phyloP scores from a whole-genome alignment of 2,797 vertebrate species.

The Megalops cyprinoides region DNA sequence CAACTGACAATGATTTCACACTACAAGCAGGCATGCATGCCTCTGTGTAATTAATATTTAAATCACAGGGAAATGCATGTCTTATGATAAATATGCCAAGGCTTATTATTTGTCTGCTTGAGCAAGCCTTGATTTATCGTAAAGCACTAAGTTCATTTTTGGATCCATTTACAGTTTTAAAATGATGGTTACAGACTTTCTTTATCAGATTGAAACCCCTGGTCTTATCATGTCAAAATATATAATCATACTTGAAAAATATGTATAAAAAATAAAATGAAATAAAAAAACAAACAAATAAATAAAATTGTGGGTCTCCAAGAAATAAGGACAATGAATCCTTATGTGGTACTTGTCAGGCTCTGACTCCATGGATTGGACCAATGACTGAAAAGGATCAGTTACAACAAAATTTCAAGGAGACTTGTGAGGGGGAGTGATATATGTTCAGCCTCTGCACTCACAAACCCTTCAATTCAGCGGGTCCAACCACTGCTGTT shows the following conservation, averaged over 20 bases:
- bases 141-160: no score
- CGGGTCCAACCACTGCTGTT: conserved; percentile 5
- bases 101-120: no score
- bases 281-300: no score
- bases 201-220: not conserved
- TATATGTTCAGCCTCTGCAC: not conserved
- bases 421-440: not conserved
- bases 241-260: not conserved
- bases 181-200: not conserved
- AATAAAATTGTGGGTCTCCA: not conserved
- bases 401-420: not conserved
- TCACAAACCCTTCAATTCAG: conserved; percentile 5
- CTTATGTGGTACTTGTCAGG: not conserved
- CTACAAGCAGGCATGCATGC: not conserved
- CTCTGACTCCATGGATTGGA: not conserved
- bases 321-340: not conserved
- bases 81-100: conserved; percentile 4
- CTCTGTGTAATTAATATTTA: not conserved
- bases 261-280: no score
- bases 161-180: conserved; percentile 19
- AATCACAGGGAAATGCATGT: not conserved
- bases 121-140: no score
- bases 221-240: not conserved
- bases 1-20: conserved; percentile 77
- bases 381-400: not conserved